phyloP scores from a whole-genome alignment of 2,888 invertebrate species.

The Tetanocera ferruginea region DNA sequence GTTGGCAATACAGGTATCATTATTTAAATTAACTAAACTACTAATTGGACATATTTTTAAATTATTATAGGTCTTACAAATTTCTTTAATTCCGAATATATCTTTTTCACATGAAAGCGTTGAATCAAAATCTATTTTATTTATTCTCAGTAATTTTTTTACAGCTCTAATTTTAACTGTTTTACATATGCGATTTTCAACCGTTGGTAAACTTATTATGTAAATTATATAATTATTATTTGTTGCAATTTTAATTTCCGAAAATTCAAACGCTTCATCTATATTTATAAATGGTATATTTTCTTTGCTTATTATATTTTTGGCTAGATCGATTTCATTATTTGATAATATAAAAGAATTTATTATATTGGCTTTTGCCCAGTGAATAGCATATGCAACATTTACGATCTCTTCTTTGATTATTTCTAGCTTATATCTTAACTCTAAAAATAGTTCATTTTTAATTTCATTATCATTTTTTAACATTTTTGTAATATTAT shows the following conservation, averaged over 20 bases:
- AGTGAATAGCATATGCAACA: constrained; percentile 7
- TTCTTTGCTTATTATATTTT: constrained; percentile 5
- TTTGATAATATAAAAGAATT: not conserved
- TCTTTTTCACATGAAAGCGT: too few relatives aligned
- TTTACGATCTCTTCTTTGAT: too few relatives aligned
- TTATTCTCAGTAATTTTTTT: too few relatives aligned
- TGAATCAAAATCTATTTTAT: too few relatives aligned
- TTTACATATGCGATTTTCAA: too few relatives aligned
- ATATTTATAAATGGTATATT: not conserved
- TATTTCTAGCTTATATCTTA: not conserved
- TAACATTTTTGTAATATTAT: not conserved
- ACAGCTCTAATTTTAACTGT: too few relatives aligned
- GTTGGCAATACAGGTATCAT: too few relatives aligned
- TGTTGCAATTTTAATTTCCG: constrained; percentile 15
- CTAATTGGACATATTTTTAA: too few relatives aligned
- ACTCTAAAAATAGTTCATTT: not conserved
- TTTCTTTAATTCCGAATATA: too few relatives aligned
- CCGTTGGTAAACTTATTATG: not conserved
- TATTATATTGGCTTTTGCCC: not conserved
- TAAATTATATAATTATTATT: not conserved
- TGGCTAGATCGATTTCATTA: not conserved
- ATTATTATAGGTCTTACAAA: too few relatives aligned
- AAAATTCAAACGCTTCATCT: not conserved
- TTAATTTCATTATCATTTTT: not conserved
- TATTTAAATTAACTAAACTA: too few relatives aligned